Percentiles rank a stretch among this genome's conserved stretches.
These are phyloP conservation scores for Epinephelus malabaricus DNA, from an alignment of 2,797 vertebrate species.

Conservation along the genomic window DNA sequence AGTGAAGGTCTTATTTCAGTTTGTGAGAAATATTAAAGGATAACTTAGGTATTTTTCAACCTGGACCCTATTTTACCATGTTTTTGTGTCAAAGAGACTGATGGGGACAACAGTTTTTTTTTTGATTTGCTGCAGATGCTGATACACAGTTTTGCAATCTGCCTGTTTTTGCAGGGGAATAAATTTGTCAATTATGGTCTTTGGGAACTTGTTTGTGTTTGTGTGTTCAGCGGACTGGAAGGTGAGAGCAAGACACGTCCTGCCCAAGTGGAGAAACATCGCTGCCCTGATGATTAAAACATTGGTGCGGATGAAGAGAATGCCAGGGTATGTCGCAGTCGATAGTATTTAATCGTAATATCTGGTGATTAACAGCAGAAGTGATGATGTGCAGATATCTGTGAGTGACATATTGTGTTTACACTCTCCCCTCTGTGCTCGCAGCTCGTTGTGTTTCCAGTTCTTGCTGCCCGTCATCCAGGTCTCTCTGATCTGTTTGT, in stretches of 20 bases:
- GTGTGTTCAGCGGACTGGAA: slow-evolving; percentile 83
- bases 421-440: background rate
- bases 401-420: no score
- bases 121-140: background rate
- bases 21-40: background rate
- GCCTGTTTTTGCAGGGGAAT: background rate
- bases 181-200: background rate
- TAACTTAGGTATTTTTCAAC: no score
- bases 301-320: slow-evolving; percentile 87
- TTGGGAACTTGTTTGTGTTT: slow-evolving; percentile 37
- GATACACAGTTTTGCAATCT: background rate
- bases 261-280: slow-evolving; percentile 88
- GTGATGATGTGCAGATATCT: background rate
- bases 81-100: no score
- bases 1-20: no score
- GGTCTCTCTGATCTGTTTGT: slow-evolving; percentile 88
- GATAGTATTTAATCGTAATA: background rate
- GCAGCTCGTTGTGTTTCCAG: slow-evolving; percentile 88
- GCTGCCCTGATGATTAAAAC: slow-evolving; percentile 86
- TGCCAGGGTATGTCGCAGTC: slow-evolving; percentile 78
- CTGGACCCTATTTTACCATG: no score
- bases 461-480: slow-evolving; percentile 89
- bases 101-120: no score
- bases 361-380: background rate
- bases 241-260: slow-evolving; percentile 75